These are phyloP conservation scores for Rhodeus uyekii DNA, from an alignment of 2,797 vertebrate species.

Conservation along the genomic window DNA sequence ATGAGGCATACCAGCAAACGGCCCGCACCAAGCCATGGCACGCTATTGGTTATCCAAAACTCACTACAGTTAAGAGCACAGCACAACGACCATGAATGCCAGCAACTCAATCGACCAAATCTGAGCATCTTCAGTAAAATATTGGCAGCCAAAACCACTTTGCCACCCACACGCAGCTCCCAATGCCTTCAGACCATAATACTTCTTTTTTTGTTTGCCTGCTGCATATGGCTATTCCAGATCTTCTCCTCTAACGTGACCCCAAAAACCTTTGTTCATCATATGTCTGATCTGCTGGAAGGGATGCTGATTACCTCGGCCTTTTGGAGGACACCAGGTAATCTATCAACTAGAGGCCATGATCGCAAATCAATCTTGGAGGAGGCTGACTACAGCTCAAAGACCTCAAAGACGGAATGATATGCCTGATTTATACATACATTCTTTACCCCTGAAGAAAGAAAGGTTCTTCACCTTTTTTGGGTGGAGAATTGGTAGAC, in stretches of 20 bases:
- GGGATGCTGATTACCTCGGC: slow-evolving; percentile 50
- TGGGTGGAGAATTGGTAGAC: background rate
- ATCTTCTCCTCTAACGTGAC: slow-evolving; percentile 20
- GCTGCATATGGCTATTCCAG: slow-evolving; percentile 23
- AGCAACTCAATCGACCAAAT: slow-evolving; percentile 51
- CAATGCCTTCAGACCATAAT: slow-evolving; percentile 21
- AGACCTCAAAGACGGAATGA: slow-evolving; percentile 24
- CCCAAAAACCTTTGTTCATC: slow-evolving; percentile 43
- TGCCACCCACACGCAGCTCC: slow-evolving; percentile 23
- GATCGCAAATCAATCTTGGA: slow-evolving; percentile 55
- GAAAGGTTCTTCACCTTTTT: background rate
- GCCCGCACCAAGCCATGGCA: slow-evolving; percentile 65
- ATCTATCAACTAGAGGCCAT: slow-evolving; percentile 60
- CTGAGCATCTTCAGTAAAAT: slow-evolving; percentile 36
- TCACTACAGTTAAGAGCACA: slow-evolving; percentile 70
- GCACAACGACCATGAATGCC: slow-evolving; percentile 65
- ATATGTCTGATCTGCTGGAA: slow-evolving; percentile 32
- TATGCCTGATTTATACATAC: slow-evolving; percentile 29
- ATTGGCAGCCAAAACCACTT: slow-evolving; percentile 10
- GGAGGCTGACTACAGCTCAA: slow-evolving; percentile 39
- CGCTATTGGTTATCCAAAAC: slow-evolving; percentile 57
- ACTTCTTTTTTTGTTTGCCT: background rate
- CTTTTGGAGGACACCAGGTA: slow-evolving; percentile 52
- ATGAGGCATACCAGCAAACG: slow-evolving; percentile 62
- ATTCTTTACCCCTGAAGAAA: background rate